These are phyloP conservation scores for Villa cingulata DNA, from an alignment of 2,888 invertebrate genomes.

Conservation along the genomic window DNA sequence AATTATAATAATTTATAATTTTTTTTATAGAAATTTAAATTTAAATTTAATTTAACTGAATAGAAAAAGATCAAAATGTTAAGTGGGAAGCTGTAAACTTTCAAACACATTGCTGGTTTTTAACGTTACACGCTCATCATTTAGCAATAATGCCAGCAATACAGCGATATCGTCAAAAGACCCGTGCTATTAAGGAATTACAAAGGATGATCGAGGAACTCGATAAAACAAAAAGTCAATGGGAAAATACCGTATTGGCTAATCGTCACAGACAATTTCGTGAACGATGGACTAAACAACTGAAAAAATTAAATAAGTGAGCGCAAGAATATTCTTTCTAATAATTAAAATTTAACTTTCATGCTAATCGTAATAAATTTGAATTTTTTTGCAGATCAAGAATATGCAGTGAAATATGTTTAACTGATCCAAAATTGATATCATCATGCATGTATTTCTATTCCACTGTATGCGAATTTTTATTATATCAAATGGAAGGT, in stretches of 20 bases:
- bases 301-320: conserved; percentile 58
- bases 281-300: conserved; percentile 75
- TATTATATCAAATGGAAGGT: conserved; percentile 51
- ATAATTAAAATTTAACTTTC: not conserved
- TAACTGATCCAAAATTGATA: conserved; percentile 73
- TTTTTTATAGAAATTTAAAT: too few species aligned
- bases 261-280: conserved; percentile 69
- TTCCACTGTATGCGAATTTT: conserved; percentile 66
- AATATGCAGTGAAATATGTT: conserved; percentile 78
- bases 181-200: conserved; percentile 56
- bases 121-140: conserved; percentile 89
- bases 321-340: conserved; percentile 1
- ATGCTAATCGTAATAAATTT: too few species aligned
- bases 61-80: conserved; percentile 41
- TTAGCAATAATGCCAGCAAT: conserved; percentile 79
- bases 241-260: conserved; percentile 64
- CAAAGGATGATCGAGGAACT: conserved; percentile 79
- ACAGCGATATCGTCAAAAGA: conserved; percentile 65
- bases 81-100: conserved; percentile 74
- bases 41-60: conserved; percentile 13
- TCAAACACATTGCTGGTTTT: conserved; percentile 93
- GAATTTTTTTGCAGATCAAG: conserved; percentile 51
- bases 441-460: conserved; percentile 77
- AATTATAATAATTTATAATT: conserved; percentile 20
- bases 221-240: conserved; percentile 64